These are phyloP conservation scores for Heptranchias perlo DNA, from an alignment of 2,113 vertebrate species.

Conservation along the genomic window DNA sequence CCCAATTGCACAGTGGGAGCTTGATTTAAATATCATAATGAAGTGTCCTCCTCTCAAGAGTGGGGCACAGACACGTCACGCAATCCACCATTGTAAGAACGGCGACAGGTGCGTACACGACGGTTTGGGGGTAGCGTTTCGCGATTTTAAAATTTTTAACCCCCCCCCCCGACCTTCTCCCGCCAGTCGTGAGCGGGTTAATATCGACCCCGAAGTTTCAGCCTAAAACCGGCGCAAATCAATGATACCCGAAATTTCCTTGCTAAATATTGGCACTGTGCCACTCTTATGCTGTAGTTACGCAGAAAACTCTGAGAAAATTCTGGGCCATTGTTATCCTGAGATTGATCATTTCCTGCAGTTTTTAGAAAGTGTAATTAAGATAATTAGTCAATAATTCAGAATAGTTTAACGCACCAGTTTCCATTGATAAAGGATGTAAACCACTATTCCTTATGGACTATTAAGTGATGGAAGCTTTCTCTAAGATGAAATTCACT, in stretches of 20 bases:
- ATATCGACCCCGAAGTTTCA: too few species aligned
- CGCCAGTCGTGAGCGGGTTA: too few species aligned
- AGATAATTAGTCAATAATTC: neutral
- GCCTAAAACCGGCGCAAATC: neutral
- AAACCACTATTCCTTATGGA: neutral
- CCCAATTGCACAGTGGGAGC: too few species aligned
- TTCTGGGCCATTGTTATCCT: neutral
- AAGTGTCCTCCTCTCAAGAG: too few species aligned
- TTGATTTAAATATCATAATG: too few species aligned
- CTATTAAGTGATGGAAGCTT: neutral
- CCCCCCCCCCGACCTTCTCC: too few species aligned
- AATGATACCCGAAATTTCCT: neutral
- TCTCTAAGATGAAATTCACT: neutral
- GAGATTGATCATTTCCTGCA: neutral
- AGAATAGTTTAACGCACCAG: neutral
- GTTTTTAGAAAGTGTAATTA: conserved; percentile 18
- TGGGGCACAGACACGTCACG: too few species aligned
- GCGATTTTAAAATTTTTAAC: too few species aligned
- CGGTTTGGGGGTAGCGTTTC: too few species aligned
- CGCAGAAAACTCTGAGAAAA: neutral
- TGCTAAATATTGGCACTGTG: neutral
- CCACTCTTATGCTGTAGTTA: neutral
- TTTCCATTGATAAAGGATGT: neutral
- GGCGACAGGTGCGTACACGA: too few species aligned
- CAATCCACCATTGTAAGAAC: too few species aligned